Evolutionary conservation across 2,888 invertebrate genomes (phyloP).

Genomic region (Cantharis lateralis): DNA sequence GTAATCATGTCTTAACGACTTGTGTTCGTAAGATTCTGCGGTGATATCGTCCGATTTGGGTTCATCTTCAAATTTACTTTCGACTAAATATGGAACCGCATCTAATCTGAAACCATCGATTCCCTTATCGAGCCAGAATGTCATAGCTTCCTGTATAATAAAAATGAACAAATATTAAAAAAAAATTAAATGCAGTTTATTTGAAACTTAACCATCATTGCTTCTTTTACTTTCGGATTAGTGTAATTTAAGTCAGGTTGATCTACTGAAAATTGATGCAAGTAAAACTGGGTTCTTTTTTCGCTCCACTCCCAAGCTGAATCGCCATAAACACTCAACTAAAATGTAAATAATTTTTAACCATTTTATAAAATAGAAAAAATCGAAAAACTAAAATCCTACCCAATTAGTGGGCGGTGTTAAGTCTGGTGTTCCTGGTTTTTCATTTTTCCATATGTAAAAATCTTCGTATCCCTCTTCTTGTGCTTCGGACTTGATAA

Average conservation of each 20-base stretch:
- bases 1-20: slow-evolving; percentile 65
- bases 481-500: slow-evolving; percentile 67
- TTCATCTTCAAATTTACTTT: slow-evolving; percentile 54
- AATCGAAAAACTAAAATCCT: slow-evolving; percentile 24
- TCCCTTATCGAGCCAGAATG: slow-evolving; percentile 82
- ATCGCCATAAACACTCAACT: slow-evolving; percentile 45
- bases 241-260: slow-evolving; percentile 85
- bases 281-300: slow-evolving; percentile 64
- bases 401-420: slow-evolving; percentile 78
- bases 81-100: slow-evolving; percentile 64
- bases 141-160: slow-evolving; percentile 63
- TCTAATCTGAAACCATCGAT: slow-evolving; percentile 88
- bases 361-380: neutral
- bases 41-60: slow-evolving; percentile 44
- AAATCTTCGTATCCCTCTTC: slow-evolving; percentile 71
- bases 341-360: neutral
- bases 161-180: neutral
- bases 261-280: slow-evolving; percentile 74
- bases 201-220: slow-evolving; percentile 62
- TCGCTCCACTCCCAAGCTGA: slow-evolving; percentile 44
- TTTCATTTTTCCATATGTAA: slow-evolving; percentile 76
- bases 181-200: neutral
- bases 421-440: slow-evolving; percentile 53
- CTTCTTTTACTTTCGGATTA: slow-evolving; percentile 68
- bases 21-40: slow-evolving; percentile 54